Evolutionary conservation across 2,888 invertebrate species (phyloP), one percentile per base, ranked within the genome.

Genomic region (Siphonodentalium dalli): DNA sequence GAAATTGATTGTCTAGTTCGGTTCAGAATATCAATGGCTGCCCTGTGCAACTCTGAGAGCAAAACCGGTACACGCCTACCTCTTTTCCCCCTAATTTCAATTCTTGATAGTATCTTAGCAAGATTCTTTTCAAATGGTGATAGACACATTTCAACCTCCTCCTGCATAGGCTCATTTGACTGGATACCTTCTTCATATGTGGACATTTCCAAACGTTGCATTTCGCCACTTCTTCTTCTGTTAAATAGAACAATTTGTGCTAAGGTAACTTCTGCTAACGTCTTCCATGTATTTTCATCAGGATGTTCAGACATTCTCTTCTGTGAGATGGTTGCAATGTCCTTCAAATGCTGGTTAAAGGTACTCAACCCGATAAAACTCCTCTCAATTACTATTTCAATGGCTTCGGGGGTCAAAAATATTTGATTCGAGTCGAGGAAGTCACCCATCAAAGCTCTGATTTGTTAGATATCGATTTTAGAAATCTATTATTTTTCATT

Each of bases 191-290:
- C 26, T 26, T 23, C 2, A 15, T 55, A 42, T 20, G 48, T 48
- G 4, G 33, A 6, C 2, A 49, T 41, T 18, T 54, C 49, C 33
- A 51, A 37, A 28, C 50, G 44, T 28, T 55, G 50, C 5, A 33
- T 24, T 20, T 55, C 55, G 6, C 55, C 45, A 29, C 29, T 18
- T 33, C 55, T 50, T 24, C 26, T 44, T 35, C 27, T 44, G 24
- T 55, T 55, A 29, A 55, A 45, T 5, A 54, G 43, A 18, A 48
- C 54, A 38, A 39, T n/a, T 20, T 54, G 38, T n/a, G n/a, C n/a
- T n/a, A n/a, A n/a, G n/a, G n/a, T n/a, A n/a, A n/a, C n/a, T n/a
- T n/a, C n/a, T n/a, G n/a, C n/a, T n/a, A n/a, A n/a, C n/a, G n/a
- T n/a, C n/a, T n/a, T n/a, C n/a, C n/a, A n/a, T n/a, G n/a, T n/a